Evolutionary conservation across 2,888 invertebrate species (phyloP).

Genomic region (Automeris io): DNA sequence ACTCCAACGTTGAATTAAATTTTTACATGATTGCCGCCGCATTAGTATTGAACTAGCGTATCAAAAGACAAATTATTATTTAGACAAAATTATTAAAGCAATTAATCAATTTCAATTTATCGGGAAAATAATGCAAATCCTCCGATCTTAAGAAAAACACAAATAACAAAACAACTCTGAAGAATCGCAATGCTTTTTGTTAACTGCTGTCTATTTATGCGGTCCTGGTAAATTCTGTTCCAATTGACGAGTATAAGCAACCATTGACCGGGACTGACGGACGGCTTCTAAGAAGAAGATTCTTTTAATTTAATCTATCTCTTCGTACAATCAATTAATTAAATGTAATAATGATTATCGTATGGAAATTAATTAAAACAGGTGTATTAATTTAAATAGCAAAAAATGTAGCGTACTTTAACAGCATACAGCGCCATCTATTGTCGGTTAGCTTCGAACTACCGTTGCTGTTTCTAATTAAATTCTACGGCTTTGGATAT

Average conservation of each 20-base stretch:
- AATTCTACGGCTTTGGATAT: no score
- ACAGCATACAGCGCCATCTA: constrained; percentile 55
- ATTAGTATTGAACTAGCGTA: no score
- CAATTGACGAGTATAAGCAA: constrained; percentile 71
- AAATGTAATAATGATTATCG: constrained; percentile 13
- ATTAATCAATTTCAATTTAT: no score
- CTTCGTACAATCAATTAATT: constrained; percentile 11
- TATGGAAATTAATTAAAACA: constrained; percentile 10
- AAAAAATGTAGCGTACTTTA: no score
- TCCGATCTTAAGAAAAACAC: no score
- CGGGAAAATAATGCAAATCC: no score
- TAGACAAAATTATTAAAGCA: no score
- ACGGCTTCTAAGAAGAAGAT: constrained; percentile 19
- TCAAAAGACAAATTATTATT: no score
- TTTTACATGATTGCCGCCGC: no score
- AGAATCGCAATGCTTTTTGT: not conserved
- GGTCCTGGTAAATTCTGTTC: constrained; percentile 66
- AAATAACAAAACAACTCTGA: not conserved
- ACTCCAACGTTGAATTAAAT: no score
- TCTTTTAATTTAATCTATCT: not conserved
- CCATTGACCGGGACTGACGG: constrained; percentile 28
- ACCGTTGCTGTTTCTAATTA: no score
- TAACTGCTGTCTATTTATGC: constrained; percentile 38
- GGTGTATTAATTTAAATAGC: no score
- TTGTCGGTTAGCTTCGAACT: constrained; percentile 44